Evolutionary conservation across 2,113 vertebrate genomes (phyloP).

Genomic region (Neomonachus schauinslandi): DNA sequence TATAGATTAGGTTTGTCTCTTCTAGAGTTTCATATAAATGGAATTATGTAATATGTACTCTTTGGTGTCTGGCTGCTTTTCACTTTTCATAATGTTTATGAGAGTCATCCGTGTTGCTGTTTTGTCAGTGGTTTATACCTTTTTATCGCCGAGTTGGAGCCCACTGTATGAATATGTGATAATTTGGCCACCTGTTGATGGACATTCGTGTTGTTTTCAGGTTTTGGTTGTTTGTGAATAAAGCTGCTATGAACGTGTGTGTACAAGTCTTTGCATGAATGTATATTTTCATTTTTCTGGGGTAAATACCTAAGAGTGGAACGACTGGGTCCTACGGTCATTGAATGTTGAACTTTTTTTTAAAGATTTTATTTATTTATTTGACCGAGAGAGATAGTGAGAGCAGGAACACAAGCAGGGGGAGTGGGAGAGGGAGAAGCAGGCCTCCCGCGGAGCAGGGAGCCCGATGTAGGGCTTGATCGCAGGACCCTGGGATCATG

Average conservation of each 20-base stretch:
- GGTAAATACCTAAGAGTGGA: not conserved
- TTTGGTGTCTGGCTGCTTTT: conserved; percentile 44
- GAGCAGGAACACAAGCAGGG: no score
- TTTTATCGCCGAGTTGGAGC: not conserved
- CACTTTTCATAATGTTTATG: not conserved
- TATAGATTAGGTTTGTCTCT: conserved; percentile 61
- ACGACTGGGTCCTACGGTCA: not conserved
- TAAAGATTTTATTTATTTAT: no score
- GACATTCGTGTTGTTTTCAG: not conserved
- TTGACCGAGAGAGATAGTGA: no score
- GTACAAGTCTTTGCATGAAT: not conserved
- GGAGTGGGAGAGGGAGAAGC: no score
- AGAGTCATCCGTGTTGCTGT: not conserved
- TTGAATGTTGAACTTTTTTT: not conserved
- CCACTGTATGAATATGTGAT: not conserved
- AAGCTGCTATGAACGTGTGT: not conserved
- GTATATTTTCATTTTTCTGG: not conserved
- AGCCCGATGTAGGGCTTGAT: no score
- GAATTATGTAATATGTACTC: conserved; percentile 58
- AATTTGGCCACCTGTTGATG: not conserved
- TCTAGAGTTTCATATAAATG: conserved; percentile 64
- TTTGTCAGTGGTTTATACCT: not conserved
- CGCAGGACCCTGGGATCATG: no score
- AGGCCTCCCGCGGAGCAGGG: no score
- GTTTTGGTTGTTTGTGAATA: not conserved